Evolutionary conservation across 2,113 vertebrate species (phyloP), one percentile per base, ranked within the genome.

Genomic region (Cisticola juncidis): DNA sequence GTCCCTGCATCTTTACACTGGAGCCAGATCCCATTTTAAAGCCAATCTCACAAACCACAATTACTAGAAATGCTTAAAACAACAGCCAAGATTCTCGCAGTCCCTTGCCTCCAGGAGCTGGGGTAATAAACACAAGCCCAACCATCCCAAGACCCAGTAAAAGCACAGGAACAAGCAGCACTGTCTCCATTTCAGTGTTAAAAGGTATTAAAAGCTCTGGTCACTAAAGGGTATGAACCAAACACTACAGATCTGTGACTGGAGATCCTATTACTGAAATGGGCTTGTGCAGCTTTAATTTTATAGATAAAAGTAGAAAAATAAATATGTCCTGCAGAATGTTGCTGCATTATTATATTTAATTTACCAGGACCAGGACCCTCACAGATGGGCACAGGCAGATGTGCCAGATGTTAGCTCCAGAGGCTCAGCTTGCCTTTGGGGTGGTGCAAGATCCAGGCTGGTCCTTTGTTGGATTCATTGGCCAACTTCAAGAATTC

Each of bases 11-110:
- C 69, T 95, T 89, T 95, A 29, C n/a, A 72, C 45, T 57, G 61
- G 44, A 91, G 77, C 53, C 70, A 89, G 89, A 81, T 81, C 77
- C 40, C 38, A n/a, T 89, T 95, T 95, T 94, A 88, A 95, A 95
- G 56, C 73, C 44, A 16, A 82, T 89, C 57, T 92, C 81, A 42
- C 66, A 79, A 91, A 82, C 53, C 84, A 77, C 73, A 83, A 69
- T 92, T 81, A 57, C 50, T 94, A 91, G 84, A 91, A 95, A 85
- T 0, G 7, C 62, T 92, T 82, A 36, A 87, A 96, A 72, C 45
- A 79, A 91, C 95, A 88, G 93, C 94, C 91, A 89, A 91, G 78
- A 5, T 62, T 92, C 57, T 72, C 84, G 53, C 53, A 85, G 57
- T 7, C 40, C 18, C 68, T 86, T 91, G 83, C 61, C 86, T 81